These are phyloP conservation scores for Corapipo altera DNA, from an alignment of 2,113 vertebrate genomes.

Conservation along the genomic window DNA sequence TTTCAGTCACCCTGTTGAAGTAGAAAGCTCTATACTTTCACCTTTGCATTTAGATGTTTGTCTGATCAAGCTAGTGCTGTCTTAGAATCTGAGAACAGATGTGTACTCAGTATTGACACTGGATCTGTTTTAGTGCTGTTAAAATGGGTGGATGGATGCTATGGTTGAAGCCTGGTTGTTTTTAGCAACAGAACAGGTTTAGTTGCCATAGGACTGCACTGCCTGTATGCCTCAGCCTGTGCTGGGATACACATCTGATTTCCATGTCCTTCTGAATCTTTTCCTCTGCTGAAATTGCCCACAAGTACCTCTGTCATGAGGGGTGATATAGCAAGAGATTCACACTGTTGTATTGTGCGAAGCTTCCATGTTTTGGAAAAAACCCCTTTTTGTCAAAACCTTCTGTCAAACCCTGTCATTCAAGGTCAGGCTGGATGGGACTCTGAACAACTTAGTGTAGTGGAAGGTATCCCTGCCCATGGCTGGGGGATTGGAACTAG, in stretches of 20 bases:
- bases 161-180: neutral
- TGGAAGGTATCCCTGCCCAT: neutral
- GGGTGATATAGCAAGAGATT: neutral
- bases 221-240: neutral
- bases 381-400: neutral
- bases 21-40: neutral
- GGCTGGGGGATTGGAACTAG: neutral
- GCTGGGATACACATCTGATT: neutral
- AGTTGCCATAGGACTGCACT: neutral
- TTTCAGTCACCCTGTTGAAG: neutral
- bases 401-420: neutral
- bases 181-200: neutral
- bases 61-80: neutral
- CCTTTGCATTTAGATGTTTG: neutral
- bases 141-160: neutral
- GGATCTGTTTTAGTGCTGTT: neutral
- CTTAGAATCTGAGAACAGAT: neutral
- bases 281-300: neutral
- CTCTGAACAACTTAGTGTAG: neutral
- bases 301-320: neutral
- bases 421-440: neutral
- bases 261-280: neutral
- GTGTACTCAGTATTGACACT: neutral
- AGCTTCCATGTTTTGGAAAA: neutral
- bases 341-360: neutral